Base-by-base conservation (phyloP, 2,113 vertebrate genomes). In the Nesoenas mayeri region DNA sequence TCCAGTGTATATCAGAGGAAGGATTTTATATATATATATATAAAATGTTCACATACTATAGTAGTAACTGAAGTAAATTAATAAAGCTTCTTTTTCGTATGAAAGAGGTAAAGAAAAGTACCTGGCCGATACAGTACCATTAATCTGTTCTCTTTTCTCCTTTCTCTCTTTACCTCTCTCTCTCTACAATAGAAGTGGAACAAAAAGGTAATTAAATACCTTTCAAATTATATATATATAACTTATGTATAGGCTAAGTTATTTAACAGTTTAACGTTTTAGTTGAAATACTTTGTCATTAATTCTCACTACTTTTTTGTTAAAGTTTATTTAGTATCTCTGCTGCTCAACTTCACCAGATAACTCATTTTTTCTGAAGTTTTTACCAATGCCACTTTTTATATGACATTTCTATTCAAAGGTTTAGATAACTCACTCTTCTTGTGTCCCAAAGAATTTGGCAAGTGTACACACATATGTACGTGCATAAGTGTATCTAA, bases 151-250 rank as follows among this genome's bases (percentile, higher is more conserved):
- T 98, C 98, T 98, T 98, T 97, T 98, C 98, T 98, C 94, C 98
- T 98, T 98, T 98, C 97, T 98, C 98, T 99, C 97, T 98, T 97
- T 97, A 96, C 98, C 98, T 98, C 97, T 98, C 97, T 98, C 97
- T 98, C 98, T 99, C 98, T 98, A 96, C 98, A 99, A 98, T 99
- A 99, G 99, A 99, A 99, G 99, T 99, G 99, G 99, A 99, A 98
- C 99, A 99, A 99, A 99, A 99, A 99, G 99, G 99, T 99, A 99
- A 99, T 98, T 98, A 98, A 99, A 98, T 99, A 98, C 98, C 98
- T 98, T 99, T 98, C 97, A 95, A 98, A 98, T 98, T 98, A 97
- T 98, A 97, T 97, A 98, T 98, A 97, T 96, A 89, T 97, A 93
- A 95, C 96, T 97, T 98, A 95, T 97, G 98, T 98, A 93, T 97